A percentile compares a stretch with the other conserved stretches of the same genome.
Conservation (phyloP, 2,797 vertebrate genomes). For the Glossophaga mutica region DNA sequence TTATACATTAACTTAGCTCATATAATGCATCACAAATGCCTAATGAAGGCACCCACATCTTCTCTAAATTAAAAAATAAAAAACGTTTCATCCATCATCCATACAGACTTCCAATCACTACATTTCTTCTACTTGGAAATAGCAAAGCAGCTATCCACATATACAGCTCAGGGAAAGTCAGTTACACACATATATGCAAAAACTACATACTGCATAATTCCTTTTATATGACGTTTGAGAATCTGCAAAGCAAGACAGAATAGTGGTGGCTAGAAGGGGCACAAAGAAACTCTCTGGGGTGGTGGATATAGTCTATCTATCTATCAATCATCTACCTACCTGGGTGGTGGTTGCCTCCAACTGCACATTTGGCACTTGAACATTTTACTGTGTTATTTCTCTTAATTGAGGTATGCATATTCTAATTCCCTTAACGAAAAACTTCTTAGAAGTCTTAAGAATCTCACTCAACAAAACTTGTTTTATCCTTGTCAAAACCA, state of each 20-base stretch:
- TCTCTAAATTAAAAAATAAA: background rate
- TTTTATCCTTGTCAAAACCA: background rate
- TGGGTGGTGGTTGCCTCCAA: background rate
- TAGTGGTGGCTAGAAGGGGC: background rate
- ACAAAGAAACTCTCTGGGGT: background rate
- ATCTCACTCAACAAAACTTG: background rate
- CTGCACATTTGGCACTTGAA: background rate
- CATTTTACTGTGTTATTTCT: background rate
- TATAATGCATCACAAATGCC: background rate
- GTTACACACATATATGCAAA: background rate
- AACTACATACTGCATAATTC: background rate
- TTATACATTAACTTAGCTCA: background rate
- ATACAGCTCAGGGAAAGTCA: background rate
- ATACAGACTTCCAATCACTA: background rate
- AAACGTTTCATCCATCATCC: background rate
- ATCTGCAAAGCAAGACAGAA: background rate
- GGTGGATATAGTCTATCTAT: background rate
- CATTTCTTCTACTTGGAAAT: conserved; percentile 17
- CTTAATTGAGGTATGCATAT: background rate
- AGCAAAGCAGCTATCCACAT: background rate
- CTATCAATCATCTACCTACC: no score
- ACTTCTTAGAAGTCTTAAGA: background rate
- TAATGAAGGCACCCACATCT: background rate
- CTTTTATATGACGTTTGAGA: background rate
- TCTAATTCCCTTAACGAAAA: conserved; percentile 31